These are phyloP conservation scores for Pterophyllum scalare DNA, from an alignment of 2,113 vertebrate genomes.

Conservation along the genomic window DNA sequence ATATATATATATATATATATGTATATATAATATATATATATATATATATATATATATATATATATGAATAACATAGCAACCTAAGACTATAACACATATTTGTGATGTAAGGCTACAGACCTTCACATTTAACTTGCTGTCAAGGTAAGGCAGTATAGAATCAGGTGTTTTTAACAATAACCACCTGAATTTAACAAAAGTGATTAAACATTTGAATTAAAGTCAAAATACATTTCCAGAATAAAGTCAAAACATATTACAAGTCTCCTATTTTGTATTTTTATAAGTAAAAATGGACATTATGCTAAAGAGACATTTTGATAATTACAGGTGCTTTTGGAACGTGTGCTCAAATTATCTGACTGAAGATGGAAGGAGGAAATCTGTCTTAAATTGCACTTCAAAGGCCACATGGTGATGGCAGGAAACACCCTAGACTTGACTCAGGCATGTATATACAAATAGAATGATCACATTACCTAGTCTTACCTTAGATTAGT, in stretches of 20 bases:
- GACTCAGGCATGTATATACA: constrained; percentile 25
- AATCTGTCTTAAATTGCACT: constrained; percentile 7
- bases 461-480: constrained; percentile 10
- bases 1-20: no score
- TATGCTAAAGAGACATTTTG: background rate
- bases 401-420: constrained; percentile 19
- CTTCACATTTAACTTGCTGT: no score
- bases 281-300: background rate
- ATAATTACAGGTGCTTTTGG: background rate
- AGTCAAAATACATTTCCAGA: background rate
- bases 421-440: constrained; percentile 4
- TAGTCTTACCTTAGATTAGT: constrained; percentile 36
- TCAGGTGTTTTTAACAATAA: no score
- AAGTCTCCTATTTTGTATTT: background rate
- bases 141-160: no score
- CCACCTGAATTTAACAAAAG: background rate
- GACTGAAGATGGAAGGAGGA: constrained; percentile 18
- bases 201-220: background rate
- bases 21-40: no score
- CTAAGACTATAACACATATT: no score
- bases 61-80: no score
- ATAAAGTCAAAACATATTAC: background rate
- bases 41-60: no score
- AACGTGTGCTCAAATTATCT: background rate
- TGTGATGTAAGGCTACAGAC: no score